Evolutionary conservation across 1,140 invertebrate species (phyloP), one percentile per base, ranked within the genome.

Genomic region (Aphelenchoides avenae): DNA sequence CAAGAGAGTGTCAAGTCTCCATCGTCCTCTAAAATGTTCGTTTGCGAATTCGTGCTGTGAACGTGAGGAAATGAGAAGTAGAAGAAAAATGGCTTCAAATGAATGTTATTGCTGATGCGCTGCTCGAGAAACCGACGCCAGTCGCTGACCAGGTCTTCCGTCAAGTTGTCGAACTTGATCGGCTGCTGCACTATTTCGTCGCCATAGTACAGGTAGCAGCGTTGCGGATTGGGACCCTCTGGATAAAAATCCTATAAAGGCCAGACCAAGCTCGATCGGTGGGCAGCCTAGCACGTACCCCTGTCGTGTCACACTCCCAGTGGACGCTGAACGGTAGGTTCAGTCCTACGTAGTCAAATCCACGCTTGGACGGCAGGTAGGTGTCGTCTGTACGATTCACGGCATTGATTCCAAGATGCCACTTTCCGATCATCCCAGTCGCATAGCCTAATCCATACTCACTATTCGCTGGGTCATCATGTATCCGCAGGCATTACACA

Each of bases 21-120:
- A 9, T 27, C 5, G n/a, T 49, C 65, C 65, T 18, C 42, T 51
- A 39, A 76, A 76, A 11, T 44, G 39, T 47, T 65, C 37, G 37
- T 58, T 67, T 9, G 73, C 73, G 43, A 77, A 76, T 49, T 77
- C 11, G 57, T 60, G 7, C 53, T 57, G 42, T 76, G 74, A 15
- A 77, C 75, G 33, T 76, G 74, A 5, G 74, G 74, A 33, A 77
- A 77, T 11, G 70, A 71, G 52, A 78, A 76, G 52, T 74, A 77
- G 49, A 77, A 77, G 56, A 78, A 76, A 63, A 76, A 76, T 0
- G 74, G 74, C 18, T 44, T 47, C 11, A 53, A 22, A 1, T 20
- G 3, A 29, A 52, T 15, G 29, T 36, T 46, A 22, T 7, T n/a
- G 40, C 51, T 51, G 3, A 22, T 46, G 13, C 42, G 22, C 24